Base-by-base conservation (phyloP, 2,113 vertebrate species). In the Muscicapa adusta region DNA sequence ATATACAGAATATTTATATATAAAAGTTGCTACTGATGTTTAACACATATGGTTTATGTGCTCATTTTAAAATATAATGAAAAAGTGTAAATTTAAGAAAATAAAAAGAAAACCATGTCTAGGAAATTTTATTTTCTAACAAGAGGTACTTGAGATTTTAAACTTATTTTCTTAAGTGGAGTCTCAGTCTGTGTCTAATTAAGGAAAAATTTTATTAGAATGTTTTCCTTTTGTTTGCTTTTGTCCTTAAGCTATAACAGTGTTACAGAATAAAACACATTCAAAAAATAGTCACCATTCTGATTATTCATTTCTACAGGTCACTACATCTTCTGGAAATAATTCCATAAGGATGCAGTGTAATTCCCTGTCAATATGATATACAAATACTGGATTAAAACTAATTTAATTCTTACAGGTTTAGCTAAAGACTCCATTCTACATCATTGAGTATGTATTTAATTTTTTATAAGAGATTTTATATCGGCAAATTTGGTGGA, bases 261-360 rank as follows among this genome's bases (percentile, higher is more conserved):
- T 12, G 8, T 5, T 62, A 62, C 20, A 50, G 25, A 66, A 60
- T 18, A 61, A 65, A 65, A 2, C 16, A 68, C 5, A 28, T 3
- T 25, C 6, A 61, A 61, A 73, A 77, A 65, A 23, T 13, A 36
- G 9, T 17, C 0, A 0, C 17, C 48, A 47, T 1, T 67, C 25
- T 16, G 25, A 67, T 5, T 82, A 48, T 36, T 58, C 20, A 31
- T 51, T 78, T 28, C 5, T 63, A 26, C 15, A 75, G 14, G 19
- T 68, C 54, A 29, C 19, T 71, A 26, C 2, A 34, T 56, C 14
- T 57, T 84, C 34, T 74, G 10, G 61, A 91, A 82, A 75, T 51
- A 5, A 33, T 14, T 87, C 19, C 4, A n/a, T n/a, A n/a, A n/a
- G n/a, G n/a, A n/a, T n/a, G n/a, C n/a, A n/a, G n/a, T n/a, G n/a